Evolutionary conservation across 2,113 vertebrate species (phyloP).

Genomic region (Trachemys scripta): DNA sequence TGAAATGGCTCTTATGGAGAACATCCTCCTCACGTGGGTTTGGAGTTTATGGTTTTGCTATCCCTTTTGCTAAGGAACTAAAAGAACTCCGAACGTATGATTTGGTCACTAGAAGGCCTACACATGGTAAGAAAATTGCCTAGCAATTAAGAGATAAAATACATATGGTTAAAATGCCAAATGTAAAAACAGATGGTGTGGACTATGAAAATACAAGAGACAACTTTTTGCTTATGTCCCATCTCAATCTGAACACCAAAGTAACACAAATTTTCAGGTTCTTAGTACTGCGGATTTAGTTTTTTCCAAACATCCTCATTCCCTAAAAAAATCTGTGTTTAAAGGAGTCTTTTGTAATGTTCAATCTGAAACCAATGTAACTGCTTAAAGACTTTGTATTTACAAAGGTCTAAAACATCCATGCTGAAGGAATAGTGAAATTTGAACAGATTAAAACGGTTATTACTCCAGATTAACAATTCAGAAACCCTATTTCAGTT

Average conservation of each 20-base stretch:
- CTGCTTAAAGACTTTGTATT: conserved; percentile 42
- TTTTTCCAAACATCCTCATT: conserved; percentile 3
- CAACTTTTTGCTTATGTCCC: not conserved
- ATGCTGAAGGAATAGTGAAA: conserved; percentile 10
- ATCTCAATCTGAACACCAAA: not conserved
- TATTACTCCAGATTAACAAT: conserved; percentile 17
- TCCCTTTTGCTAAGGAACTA: not conserved
- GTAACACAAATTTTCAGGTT: not conserved
- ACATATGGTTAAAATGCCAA: conserved; percentile 8
- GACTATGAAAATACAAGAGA: not conserved
- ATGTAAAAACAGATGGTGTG: not conserved
- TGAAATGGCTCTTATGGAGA: conserved; percentile 58
- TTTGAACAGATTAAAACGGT: not conserved
- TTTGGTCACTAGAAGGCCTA: conserved; percentile 22
- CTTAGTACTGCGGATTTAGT: not conserved
- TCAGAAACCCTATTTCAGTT: conserved; percentile 21
- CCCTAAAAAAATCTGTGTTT: conserved; percentile 6
- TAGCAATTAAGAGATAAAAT: conserved; percentile 10
- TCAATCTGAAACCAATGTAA: not conserved
- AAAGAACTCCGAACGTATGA: conserved; percentile 24
- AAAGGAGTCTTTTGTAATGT: not conserved
- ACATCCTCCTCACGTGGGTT: conserved; percentile 25
- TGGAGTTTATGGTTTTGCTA: not conserved
- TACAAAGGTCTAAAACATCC: conserved; percentile 19
- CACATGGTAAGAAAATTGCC: not conserved